These are phyloP conservation scores for Carcharodon carcharias DNA, from an alignment of 2,797 vertebrate genomes.

Conservation along the genomic window DNA sequence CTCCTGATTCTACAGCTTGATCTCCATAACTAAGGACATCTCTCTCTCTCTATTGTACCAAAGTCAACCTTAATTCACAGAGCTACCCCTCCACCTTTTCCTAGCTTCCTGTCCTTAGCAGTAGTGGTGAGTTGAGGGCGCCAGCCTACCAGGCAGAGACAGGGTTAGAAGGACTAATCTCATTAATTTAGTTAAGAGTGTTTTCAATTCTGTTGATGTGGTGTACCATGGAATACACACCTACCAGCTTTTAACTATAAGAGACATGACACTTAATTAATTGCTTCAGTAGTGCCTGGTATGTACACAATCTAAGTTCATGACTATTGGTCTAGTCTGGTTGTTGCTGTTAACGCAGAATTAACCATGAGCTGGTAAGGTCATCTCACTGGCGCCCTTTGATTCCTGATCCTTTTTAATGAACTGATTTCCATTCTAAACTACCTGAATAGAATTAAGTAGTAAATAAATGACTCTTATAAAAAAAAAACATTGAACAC, in stretches of 20 bases:
- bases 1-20: too few species aligned
- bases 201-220: neutral
- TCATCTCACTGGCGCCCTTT: neutral
- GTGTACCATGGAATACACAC: neutral
- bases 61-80: too few species aligned
- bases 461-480: neutral
- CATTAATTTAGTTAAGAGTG: neutral
- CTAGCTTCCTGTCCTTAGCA: neutral
- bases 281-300: neutral
- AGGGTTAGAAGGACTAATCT: neutral
- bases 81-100: too few species aligned
- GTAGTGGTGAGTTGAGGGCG: neutral
- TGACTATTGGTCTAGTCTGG: neutral
- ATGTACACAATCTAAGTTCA: neutral
- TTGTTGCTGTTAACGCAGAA: neutral
- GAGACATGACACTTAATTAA: conserved; percentile 23
- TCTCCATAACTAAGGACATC: too few species aligned
- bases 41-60: too few species aligned
- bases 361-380: neutral
- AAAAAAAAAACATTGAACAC: neutral
- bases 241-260: neutral
- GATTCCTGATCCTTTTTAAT: neutral
- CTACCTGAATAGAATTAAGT: neutral
- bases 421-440: neutral
- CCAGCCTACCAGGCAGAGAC: neutral